These are phyloP conservation scores for Argynnis bischoffii DNA, from an alignment of 2,888 invertebrate genomes.

Conservation along the genomic window DNA sequence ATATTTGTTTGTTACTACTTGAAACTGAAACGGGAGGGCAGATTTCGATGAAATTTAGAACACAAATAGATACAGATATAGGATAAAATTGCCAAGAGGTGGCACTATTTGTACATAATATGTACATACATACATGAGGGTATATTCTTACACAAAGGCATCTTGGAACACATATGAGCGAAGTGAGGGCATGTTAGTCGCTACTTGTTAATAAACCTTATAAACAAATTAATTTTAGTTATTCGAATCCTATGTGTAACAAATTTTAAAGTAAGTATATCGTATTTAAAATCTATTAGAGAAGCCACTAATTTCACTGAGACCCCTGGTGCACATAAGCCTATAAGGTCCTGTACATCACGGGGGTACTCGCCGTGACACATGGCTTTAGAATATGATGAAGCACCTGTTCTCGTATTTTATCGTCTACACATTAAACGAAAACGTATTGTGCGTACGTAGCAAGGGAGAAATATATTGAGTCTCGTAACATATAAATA, in stretches of 20 bases:
- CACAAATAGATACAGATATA: no score
- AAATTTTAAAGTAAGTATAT: constrained; percentile 22
- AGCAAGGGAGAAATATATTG: constrained; percentile 2
- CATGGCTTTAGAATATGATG: constrained; percentile 74
- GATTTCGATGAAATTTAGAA: no score
- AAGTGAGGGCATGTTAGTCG: no score
- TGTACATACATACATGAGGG: no score
- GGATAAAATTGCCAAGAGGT: no score
- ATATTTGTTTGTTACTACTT: no score
- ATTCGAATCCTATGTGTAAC: background rate
- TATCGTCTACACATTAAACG: constrained; percentile 67
- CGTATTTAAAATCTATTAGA: constrained; percentile 61
- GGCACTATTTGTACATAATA: no score
- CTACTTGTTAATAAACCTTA: background rate
- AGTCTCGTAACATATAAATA: constrained; percentile 4
- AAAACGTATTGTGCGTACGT: constrained; percentile 55
- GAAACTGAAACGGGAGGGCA: no score
- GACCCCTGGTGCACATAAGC: constrained; percentile 57
- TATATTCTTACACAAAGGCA: no score
- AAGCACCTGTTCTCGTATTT: constrained; percentile 79
- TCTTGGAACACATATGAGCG: background rate
- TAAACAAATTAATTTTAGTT: background rate
- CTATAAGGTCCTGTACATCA: constrained; percentile 74
- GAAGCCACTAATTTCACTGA: constrained; percentile 63
- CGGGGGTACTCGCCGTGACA: constrained; percentile 66